Evolutionary conservation across 2,888 invertebrate genomes (phyloP), one percentile per base, ranked within the genome.

Genomic region (Apamea monoglypha): DNA sequence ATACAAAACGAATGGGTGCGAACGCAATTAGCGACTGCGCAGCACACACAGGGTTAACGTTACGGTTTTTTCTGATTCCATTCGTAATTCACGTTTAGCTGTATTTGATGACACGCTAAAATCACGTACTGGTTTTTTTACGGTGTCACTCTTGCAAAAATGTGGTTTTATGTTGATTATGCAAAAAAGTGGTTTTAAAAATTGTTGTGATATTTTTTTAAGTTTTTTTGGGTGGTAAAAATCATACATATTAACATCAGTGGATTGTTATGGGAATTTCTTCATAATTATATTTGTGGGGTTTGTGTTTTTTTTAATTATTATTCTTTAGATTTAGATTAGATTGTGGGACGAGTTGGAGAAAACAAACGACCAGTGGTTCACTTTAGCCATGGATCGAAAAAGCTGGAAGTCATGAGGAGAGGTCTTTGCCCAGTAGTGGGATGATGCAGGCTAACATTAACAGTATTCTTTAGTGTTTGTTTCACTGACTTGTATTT

Each of bases 21-120:
- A 87, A 87, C 88, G 92, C 89, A 92, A 92, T 92, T 92, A 92
- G 91, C 89, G 82, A 87, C 71, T 79, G 78, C 75, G 82, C 70
- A 83, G 79, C 82, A 79, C 75, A 76, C 70, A 75, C 74, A 84
- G 83, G 84, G 87, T 85, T 88, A 86, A 80, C 81, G 83, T 73
- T 71, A 80, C 80, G 76, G 66, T 63, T 82, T 87, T 89, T 88
- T 89, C 75, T 84, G 83, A 89, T 89, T 87, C 75, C 83, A 79
- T 74, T 86, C 81, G 86, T 87, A 89, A 89, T 89, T 87, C 76
- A 88, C 81, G 71, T 83, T 89, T 87, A 87, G 84, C 83, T 76
- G 84, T 87, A 78, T 88, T 88, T 89, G 78, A 89, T 89, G 89
- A 84, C 82, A 84, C 77, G 77, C 59, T 69, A 66, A 80, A 80